These are phyloP conservation scores for Cephus pulcher DNA, from an alignment of 2,888 invertebrate genomes.

Conservation along the genomic window DNA sequence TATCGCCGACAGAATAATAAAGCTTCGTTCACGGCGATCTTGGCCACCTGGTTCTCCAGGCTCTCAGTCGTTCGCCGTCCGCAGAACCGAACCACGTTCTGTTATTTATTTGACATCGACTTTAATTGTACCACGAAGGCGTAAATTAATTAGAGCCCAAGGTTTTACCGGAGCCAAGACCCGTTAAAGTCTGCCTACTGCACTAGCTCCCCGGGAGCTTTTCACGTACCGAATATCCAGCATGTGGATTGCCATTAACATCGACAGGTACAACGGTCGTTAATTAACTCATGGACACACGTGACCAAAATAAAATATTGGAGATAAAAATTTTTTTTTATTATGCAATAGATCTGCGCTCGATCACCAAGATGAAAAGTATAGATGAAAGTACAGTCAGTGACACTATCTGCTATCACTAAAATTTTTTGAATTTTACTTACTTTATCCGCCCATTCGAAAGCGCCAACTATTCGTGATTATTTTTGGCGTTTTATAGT, in stretches of 20 bases:
- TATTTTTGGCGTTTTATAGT: too few species aligned
- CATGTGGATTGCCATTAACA: not conserved
- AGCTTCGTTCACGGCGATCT: not conserved
- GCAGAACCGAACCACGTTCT: slow-evolving; percentile 11
- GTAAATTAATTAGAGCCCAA: slow-evolving; percentile 40
- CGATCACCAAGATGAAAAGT: not conserved
- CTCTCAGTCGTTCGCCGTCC: not conserved
- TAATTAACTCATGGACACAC: not conserved
- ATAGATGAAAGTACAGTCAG: not conserved
- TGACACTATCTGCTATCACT: not conserved
- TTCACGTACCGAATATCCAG: not conserved
- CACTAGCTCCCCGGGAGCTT: not conserved
- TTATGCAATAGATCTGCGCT: not conserved
- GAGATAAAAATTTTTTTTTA: not conserved
- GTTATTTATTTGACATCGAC: slow-evolving; percentile 28
- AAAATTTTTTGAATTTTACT: too few species aligned
- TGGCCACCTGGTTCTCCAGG: not conserved
- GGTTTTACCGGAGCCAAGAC: not conserved
- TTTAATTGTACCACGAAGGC: slow-evolving; percentile 31
- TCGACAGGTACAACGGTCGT: not conserved
- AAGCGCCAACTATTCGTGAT: too few species aligned
- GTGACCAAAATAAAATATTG: not conserved
- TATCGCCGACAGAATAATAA: slow-evolving; percentile 6
- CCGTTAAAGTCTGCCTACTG: slow-evolving; percentile 18
- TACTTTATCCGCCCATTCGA: too few species aligned